Base-by-base conservation (phyloP, 2,888 invertebrate species). In the Cistogaster globosa region DNA sequence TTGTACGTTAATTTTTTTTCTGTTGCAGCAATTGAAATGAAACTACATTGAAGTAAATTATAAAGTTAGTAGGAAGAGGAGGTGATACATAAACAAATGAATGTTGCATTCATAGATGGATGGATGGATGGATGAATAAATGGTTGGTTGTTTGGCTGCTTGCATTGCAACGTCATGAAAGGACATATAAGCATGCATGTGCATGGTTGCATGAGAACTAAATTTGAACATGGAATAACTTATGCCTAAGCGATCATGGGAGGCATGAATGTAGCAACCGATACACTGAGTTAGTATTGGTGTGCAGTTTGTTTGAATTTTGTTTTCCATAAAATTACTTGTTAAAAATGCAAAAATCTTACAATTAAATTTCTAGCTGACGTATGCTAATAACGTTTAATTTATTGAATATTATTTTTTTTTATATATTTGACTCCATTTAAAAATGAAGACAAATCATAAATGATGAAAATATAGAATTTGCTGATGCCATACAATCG, bases 331-430 rank as follows among this genome's bases (percentile, higher is more conserved):
- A 42, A 83, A 83, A 77, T 83, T 83, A 79, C 74, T 74, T 22
- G 63, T 57, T 78, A 45, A 67, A 86, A 85, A 87, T 86, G 84
- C 81, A 83, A 85, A 87, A 87, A 74, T 87, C 87, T 80, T 86
- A 79, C 90, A 92, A 91, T 91, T 91, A 89, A 91, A 91, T 92
- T 91, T 90, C 87, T 83, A 88, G 88, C 83, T 75, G 78, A 26
- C 18, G 63, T 69, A 51, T 48, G 76, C 67, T 65, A 57, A 72
- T 53, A 75, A 69, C 63, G 74, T 71, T 83, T 18, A 77, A 83
- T 67, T 77, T 77, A 77, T 76, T 72, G 65, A 71, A 60, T 65
- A 22, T 53, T 58, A 63, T 67, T 67, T 42, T 32, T 3, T 5
- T 32, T 11, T 71, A 12, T 42, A 42, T 11, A 71, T 65, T 71